Conservation (phyloP, 2,888 invertebrate species). For the Aquatica leii region DNA sequence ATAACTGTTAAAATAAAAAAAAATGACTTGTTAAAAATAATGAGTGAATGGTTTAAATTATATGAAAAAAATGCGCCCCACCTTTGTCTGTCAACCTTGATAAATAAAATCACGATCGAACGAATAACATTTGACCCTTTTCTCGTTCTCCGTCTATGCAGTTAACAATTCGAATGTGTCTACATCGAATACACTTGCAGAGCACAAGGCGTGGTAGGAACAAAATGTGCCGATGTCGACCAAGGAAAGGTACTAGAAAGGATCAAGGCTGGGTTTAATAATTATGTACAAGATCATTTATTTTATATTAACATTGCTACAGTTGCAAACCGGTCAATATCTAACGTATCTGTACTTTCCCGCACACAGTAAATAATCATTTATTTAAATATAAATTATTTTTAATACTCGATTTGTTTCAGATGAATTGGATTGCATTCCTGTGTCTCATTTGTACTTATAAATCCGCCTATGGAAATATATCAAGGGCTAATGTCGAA, state of each 20-base stretch:
- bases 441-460: constrained; percentile 33
- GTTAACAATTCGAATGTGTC: constrained; percentile 3
- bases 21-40: constrained; percentile 10
- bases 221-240: constrained; percentile 25
- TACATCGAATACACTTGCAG: constrained; percentile 35
- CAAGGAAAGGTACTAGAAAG: constrained; percentile 43
- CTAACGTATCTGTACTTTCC: background rate
- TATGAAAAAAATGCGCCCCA: constrained; percentile 22
- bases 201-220: constrained; percentile 36
- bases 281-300: constrained; percentile 34
- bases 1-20: background rate
- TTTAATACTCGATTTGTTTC: constrained; percentile 12
- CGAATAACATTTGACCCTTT: constrained; percentile 44
- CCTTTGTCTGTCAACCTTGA: constrained; percentile 40
- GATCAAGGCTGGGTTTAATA: constrained; percentile 42
- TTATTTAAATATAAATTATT: background rate
- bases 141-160: constrained; percentile 13
- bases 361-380: background rate
- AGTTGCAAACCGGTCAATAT: constrained; percentile 29
- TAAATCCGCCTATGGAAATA: constrained; percentile 62
- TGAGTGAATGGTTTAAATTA: constrained; percentile 31
- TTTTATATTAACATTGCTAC: constrained; percentile 27
- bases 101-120: constrained; percentile 42
- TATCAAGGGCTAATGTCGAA: no score
- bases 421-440: constrained; percentile 26